Percentiles rank a stretch among this genome's conserved stretches.
phyloP scores from a whole-genome alignment of 30 jellyfish, hydroid and myxozoan species.

The Phacellophora camtschatica region DNA sequence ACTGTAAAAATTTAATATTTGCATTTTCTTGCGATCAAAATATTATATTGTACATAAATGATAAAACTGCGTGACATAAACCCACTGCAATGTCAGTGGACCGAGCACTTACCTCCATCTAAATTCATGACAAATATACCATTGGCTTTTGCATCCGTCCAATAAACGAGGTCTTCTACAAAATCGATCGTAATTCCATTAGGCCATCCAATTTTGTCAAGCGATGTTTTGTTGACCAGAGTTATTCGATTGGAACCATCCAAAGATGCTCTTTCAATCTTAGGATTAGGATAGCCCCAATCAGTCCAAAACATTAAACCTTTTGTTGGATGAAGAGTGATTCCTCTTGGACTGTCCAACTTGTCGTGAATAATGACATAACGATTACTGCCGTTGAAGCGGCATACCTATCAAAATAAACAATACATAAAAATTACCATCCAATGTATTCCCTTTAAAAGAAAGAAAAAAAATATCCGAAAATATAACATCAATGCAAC shows the following conservation, averaged over 20 bases:
- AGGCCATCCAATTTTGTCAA: conserved; percentile 76
- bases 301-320: conserved; percentile 95
- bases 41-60: no score
- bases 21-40: no score
- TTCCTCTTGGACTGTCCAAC: conserved; percentile 84
- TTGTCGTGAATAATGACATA: conserved; percentile 61
- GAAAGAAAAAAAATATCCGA: no score
- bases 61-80: no score
- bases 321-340: conserved; percentile 86
- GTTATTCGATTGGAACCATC: conserved; percentile 79
- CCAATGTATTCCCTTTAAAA: no score
- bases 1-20: no score
- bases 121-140: conserved; percentile 68
- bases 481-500: no score
- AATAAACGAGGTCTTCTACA: conserved; percentile 55
- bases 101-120: conserved; percentile 77
- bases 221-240: conserved; percentile 58
- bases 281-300: conserved; percentile 77
- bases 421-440: no score
- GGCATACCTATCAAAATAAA: conserved; percentile 68
- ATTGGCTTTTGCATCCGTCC: conserved; percentile 91
- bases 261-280: conserved; percentile 82
- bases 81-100: no score
- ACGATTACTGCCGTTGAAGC: conserved; percentile 83
- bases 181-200: conserved; percentile 88